A percentile compares a stretch with the other conserved stretches of the same genome.
Evolutionary conservation across 2,113 vertebrate species (phyloP).

Genomic region (Pleuronectes platessa): DNA sequence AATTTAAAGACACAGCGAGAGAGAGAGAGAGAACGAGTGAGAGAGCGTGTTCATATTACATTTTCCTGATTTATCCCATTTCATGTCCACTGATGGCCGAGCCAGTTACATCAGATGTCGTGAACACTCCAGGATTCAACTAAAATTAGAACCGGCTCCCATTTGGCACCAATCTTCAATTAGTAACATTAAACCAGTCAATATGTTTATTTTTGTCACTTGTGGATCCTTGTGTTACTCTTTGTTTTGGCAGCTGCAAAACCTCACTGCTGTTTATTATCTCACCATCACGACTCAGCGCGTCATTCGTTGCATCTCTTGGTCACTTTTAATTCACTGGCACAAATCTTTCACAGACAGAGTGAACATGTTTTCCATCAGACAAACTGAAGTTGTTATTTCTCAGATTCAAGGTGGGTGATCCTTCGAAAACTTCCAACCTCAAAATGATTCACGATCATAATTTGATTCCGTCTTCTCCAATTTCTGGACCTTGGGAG

Average conservation of each 20-base stretch:
- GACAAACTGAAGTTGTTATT: no score
- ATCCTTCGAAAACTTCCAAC: no score
- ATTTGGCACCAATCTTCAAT: slow-evolving; percentile 14
- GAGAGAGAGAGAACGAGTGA: neutral
- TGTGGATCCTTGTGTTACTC: neutral
- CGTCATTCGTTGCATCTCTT: no score
- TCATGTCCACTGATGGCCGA: neutral
- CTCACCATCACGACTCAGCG: neutral
- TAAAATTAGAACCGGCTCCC: neutral
- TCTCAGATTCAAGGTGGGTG: no score
- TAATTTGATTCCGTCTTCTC: no score
- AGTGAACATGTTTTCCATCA: no score
- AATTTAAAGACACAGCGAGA: neutral
- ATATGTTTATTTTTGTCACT: slow-evolving; percentile 25
- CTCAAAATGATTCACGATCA: no score
- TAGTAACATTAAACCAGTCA: slow-evolving; percentile 1
- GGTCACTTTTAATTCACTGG: no score
- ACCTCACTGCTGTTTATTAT: neutral
- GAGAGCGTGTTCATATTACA: neutral
- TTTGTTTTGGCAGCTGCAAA: neutral
- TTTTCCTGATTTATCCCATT: slow-evolving; percentile 19
- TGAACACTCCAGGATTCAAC: neutral
- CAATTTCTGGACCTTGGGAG: no score
- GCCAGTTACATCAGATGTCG: neutral
- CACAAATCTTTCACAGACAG: no score